Base-by-base conservation (phyloP, 2,113 vertebrate genomes). In the Arenaria interpres region DNA sequence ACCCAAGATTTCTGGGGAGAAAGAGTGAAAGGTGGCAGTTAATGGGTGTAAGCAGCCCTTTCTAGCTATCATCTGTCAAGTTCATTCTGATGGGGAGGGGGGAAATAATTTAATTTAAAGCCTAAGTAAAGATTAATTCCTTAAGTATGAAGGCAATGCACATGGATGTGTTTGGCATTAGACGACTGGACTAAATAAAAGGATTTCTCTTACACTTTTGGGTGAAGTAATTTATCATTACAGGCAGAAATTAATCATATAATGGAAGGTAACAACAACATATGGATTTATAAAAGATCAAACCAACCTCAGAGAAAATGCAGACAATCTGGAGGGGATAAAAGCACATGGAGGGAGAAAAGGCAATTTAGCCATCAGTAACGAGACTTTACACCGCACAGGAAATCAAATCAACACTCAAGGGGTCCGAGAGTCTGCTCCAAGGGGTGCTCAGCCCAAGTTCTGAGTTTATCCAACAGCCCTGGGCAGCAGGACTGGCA, bases 401-500 rank as follows among this genome's bases (percentile, higher is more conserved):
- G 84, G 88, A 96, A 96, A 96, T 54, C 45, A 94, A 85, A 85
- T 57, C 73, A 85, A 51, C 75, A 14, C 72, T 63, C n/a, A 8
- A 45, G 51, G 43, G 75, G 48, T 20, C 48, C 23, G 10, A 25
- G 62, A 78, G 6, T 4, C 2, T 0, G 45, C 30, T 66, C 79
- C 46, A 45, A 62, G n/a, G 66, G 66, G 15, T 39, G 51, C 83
- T 59, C 1, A 79, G 62, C n/a, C 28, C 57, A 6, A 25, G 7
- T 7, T 43, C 68, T 20, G 68, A 27, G 8, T 33, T 76, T 10
- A 41, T 24, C 89, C 86, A 51, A 17, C 69, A 68, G 2, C 10
- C 28, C 78, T 37, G 73, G 9, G 8, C 48, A 37, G 78, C 66
- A 80, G 13, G 3, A 37, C 62, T 18, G n/a, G 32, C 23, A 56